phyloP scores from a whole-genome alignment of 1,140 invertebrate genomes.

The Anoplolepis gracilipes region DNA sequence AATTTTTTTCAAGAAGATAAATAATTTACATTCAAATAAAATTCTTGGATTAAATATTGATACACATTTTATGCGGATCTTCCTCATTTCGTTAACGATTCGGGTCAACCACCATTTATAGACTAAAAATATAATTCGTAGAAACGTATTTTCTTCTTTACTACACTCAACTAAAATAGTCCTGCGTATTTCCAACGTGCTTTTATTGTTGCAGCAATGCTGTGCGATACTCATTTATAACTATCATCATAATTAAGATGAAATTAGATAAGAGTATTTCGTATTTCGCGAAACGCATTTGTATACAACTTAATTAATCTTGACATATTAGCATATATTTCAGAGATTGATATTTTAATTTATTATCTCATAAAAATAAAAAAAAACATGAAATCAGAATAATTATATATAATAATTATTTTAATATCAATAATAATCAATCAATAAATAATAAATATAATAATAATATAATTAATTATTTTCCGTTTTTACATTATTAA shows the following conservation, averaged over 20 bases:
- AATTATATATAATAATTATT: too few species aligned
- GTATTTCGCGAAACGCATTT: not conserved
- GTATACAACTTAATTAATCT: not conserved
- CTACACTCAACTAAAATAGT: not conserved
- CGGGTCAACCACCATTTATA: not conserved
- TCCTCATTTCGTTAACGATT: conserved; percentile 4
- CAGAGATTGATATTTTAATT: not conserved
- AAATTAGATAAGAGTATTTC: not conserved
- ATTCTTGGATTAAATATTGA: not conserved
- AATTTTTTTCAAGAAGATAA: not conserved
- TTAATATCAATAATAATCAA: too few species aligned
- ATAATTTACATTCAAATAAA: conserved; percentile 2
- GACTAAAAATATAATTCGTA: conserved; percentile 11
- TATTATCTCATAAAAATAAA: not conserved
- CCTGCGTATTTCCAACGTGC: not conserved
- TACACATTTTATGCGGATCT: not conserved
- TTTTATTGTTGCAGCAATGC: not conserved
- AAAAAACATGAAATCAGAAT: not conserved
- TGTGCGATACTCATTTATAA: not conserved
- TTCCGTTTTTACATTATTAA: not conserved
- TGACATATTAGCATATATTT: not conserved
- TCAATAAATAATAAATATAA: too few species aligned
- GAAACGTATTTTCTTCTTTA: not conserved
- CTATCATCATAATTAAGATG: not conserved
- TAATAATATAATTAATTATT: too few species aligned